Base-by-base conservation (phyloP, 2,888 invertebrate genomes). In the Nephrotoma flavescens region DNA sequence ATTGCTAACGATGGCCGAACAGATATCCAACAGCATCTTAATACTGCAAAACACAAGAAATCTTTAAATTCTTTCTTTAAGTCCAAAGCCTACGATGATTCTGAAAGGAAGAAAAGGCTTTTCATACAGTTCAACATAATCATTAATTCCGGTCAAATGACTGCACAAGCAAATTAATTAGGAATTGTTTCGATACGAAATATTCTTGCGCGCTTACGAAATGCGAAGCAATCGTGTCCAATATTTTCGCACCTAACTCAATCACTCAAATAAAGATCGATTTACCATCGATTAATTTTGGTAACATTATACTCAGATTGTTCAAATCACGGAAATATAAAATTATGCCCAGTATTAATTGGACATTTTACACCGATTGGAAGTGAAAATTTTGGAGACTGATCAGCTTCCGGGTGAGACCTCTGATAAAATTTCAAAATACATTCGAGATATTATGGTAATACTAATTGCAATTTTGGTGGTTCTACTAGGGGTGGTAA, bases 61-160 rank as follows among this genome's bases (percentile, higher is more conserved):
- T 44, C 57, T 42, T 86, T 87, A 86, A 87, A 71, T 11, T 85
- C 42, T 42, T 85, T 86, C 86, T 19, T 52, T 71, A 19, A 86
- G 44, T 86, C 52, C 45, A 85, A 85, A 87, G 86, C 86, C 45
- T 88, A 87, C 84, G 87, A 87, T 44, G 87, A 87, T 44, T 88
- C 86, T 31, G 88, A 89, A 87, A 87, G 88, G 83, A 87, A 89
- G 42, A 86, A 86, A 89, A 87, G 87, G 88, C 89, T 87, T 89
- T 88, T 88, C 89, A 89, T 88, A 88, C 89, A 41, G 87, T 88
- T 86, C 84, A 87, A 41, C 89, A 89, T 86, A 89, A 88, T 86
- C 88, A 88, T 87, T 89, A 88, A 87, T 89, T 89, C 86, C 86
- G 87, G 31, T 88, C 88, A 11, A 89, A 88, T 86, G 88, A 89